phyloP scores from a whole-genome alignment of 2,113 vertebrate species.

The Thinocorus orbignyianus region DNA sequence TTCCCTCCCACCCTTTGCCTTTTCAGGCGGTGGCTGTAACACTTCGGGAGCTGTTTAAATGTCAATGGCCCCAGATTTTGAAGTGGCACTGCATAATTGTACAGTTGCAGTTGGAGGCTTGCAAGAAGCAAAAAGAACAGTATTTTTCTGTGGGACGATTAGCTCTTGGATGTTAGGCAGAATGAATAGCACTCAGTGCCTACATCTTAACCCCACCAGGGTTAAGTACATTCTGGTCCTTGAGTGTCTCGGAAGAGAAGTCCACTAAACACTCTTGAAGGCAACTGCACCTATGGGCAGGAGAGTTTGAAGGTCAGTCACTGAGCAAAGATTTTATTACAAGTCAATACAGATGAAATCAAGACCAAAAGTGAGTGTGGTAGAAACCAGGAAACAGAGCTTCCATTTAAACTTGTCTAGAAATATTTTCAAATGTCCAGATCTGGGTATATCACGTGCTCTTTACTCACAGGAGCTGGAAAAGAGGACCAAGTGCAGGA shows the following conservation, averaged over 20 bases:
- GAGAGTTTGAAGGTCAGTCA: not conserved
- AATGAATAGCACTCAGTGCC: not conserved
- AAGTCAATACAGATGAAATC: not conserved
- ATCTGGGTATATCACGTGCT: not conserved
- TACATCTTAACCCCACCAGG: not conserved
- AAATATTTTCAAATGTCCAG: not conserved
- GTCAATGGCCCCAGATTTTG: not conserved
- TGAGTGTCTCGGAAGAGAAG: not conserved
- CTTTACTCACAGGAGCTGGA: rapidly evolving
- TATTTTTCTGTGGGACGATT: not conserved
- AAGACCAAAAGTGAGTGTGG: not conserved
- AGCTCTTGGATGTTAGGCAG: not conserved
- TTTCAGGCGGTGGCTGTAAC: constrained; percentile 21
- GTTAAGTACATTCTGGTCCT: not conserved
- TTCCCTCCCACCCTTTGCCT: not conserved
- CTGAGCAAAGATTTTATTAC: not conserved
- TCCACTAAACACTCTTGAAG: not conserved
- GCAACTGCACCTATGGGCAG: not conserved
- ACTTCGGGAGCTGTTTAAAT: constrained; percentile 24
- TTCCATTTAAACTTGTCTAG: not conserved
- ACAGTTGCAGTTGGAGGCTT: not conserved
- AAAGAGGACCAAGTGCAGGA: not conserved
- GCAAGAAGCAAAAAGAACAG: not conserved
- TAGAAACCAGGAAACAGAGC: not conserved
- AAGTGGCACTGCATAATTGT: not conserved